Conservation (phyloP, 2,113 vertebrate genomes). For the Ophthalmolycus amberensis region DNA sequence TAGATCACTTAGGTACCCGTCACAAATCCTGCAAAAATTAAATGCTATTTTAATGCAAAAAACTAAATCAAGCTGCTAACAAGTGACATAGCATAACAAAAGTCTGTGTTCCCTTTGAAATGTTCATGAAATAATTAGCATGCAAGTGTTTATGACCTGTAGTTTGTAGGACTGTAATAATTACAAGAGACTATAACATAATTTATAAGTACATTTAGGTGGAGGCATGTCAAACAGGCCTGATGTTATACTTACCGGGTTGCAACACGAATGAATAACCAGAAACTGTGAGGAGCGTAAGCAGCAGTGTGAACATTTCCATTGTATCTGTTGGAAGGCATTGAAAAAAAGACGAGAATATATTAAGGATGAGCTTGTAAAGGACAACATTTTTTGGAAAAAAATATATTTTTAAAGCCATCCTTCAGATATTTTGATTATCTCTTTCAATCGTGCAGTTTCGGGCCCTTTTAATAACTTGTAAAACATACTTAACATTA, state of each 20-base stretch:
- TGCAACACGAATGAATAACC: conserved; percentile 55
- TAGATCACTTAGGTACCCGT: background rate
- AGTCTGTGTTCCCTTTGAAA: conserved; percentile 5
- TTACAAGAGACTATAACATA: background rate
- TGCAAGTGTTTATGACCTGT: conserved; percentile 11
- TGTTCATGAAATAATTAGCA: conserved; percentile 10
- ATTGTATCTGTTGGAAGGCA: conserved; percentile 63
- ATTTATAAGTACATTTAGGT: background rate
- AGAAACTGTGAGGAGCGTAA: conserved; percentile 53
- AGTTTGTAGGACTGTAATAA: background rate
- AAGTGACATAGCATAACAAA: background rate
- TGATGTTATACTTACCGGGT: conserved; percentile 70
- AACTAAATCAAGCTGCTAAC: background rate
- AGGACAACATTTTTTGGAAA: background rate
- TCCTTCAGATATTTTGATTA: background rate
- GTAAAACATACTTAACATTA: background rate
- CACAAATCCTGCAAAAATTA: background rate
- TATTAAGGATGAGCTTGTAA: background rate
- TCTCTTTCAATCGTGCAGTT: background rate
- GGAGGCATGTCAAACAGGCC: background rate
- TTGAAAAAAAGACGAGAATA: background rate
- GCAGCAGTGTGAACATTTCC: conserved; percentile 58
- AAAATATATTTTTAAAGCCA: background rate
- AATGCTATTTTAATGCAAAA: background rate
- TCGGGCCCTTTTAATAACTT: background rate